Percentiles rank a stretch among this genome's conserved stretches.
These are phyloP conservation scores for Oncorhynchus kisutch DNA, from an alignment of 2,113 vertebrate genomes.

Conservation along the genomic window DNA sequence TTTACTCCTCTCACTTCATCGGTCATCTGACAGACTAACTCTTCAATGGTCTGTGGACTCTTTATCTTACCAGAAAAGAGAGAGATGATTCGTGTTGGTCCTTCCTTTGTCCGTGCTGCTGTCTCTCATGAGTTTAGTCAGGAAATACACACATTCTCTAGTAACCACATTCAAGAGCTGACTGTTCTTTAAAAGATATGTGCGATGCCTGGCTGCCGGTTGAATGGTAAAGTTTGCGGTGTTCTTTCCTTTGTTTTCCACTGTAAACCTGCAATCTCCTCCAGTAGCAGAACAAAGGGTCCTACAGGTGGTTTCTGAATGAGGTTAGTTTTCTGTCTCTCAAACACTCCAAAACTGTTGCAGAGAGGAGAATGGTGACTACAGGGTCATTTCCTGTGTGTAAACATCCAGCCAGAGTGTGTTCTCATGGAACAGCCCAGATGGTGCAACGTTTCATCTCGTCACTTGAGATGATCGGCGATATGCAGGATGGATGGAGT, in stretches of 20 bases:
- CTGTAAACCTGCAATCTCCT: background rate
- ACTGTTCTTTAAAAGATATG: background rate
- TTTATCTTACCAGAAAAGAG: background rate
- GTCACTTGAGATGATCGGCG: background rate
- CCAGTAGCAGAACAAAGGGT: constrained; percentile 3
- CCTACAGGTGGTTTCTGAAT: constrained; percentile 11
- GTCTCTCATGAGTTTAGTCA: background rate
- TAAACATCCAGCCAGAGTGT: constrained; percentile 23
- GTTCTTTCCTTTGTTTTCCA: background rate
- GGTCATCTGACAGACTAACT: background rate
- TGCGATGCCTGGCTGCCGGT: background rate
- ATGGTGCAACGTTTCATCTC: constrained; percentile 1
- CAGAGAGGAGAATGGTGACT: constrained; percentile 9
- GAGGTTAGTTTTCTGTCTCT: constrained; percentile 1
- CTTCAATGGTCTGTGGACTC: background rate
- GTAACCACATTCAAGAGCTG: background rate
- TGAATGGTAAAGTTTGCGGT: background rate
- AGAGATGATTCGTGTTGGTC: background rate
- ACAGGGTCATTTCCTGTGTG: background rate
- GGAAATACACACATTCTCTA: background rate
- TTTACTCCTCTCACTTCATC: background rate
- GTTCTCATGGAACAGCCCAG: background rate
- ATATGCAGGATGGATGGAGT: background rate
- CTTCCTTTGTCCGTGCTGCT: background rate
- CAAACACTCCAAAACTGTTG: constrained; percentile 6